These are phyloP conservation scores for Zoanthus solanderi DNA, from an alignment of 92 coral and sea anemone genomes.

Conservation along the genomic window DNA sequence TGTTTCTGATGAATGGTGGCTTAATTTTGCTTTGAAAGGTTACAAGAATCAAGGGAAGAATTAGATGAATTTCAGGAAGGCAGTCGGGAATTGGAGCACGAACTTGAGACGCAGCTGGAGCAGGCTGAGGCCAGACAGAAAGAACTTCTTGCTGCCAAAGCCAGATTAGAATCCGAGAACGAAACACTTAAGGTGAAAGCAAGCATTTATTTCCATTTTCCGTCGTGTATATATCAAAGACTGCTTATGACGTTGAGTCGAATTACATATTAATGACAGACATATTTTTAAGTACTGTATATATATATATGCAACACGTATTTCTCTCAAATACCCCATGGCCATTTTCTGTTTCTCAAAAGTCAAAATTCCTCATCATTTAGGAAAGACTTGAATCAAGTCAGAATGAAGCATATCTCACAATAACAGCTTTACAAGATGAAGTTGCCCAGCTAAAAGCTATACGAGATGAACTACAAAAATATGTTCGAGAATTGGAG, in stretches of 20 bases:
- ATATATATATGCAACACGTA: slow-evolving; percentile 44
- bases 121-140: slow-evolving; percentile 99
- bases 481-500: slow-evolving; percentile 98
- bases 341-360: background rate
- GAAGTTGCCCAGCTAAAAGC: slow-evolving; percentile 98
- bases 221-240: slow-evolving; percentile 25
- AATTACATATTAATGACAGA: slow-evolving; percentile 78
- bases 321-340: slow-evolving; percentile 20
- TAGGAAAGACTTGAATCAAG: slow-evolving; percentile 98
- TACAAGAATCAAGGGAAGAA: slow-evolving; percentile 99
- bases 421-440: slow-evolving; percentile 96
- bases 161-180: slow-evolving; percentile 94
- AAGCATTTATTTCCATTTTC: slow-evolving; percentile 21
- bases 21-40: slow-evolving; percentile 73
- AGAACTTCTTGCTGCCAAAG: slow-evolving; percentile 91
- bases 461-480: slow-evolving; percentile 94
- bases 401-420: slow-evolving; percentile 96
- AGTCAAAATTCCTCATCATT: background rate
- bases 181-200: slow-evolving; percentile 93
- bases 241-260: slow-evolving; percentile 69
- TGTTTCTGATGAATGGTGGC: slow-evolving; percentile 40
- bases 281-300: slow-evolving; percentile 50
- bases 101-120: slow-evolving; percentile 97
- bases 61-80: slow-evolving; percentile 99
- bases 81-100: slow-evolving; percentile 98